These are phyloP conservation scores for Polia nebulosa DNA, from an alignment of 2,888 invertebrate species.

Conservation along the genomic window DNA sequence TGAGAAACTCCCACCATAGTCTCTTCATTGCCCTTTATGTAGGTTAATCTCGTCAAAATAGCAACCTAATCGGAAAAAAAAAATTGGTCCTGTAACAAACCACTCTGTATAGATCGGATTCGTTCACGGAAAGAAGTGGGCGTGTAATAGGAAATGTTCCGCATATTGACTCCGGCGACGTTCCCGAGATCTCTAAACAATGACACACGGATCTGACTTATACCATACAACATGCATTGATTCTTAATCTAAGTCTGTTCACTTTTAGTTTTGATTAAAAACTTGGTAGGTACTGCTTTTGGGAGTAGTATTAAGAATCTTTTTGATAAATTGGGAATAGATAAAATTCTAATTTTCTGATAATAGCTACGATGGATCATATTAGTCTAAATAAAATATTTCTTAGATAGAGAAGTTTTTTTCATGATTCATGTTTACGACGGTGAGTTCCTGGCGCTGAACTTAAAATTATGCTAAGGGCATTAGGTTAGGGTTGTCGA, in stretches of 20 bases:
- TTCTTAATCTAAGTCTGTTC: conserved; percentile 64
- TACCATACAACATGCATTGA: conserved; percentile 64
- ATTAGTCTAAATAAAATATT: no score
- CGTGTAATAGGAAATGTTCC: conserved; percentile 91
- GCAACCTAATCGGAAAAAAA: not conserved
- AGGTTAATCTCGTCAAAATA: no score
- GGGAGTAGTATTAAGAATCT: not conserved
- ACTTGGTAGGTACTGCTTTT: not conserved
- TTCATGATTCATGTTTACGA: not conserved
- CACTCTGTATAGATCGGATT: conserved; percentile 76
- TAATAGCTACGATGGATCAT: not conserved
- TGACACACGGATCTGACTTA: conserved; percentile 80
- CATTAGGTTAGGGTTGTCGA: not conserved
- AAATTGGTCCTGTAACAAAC: conserved; percentile 27
- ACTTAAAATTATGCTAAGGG: conserved; percentile 6
- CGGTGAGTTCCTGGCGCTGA: not conserved
- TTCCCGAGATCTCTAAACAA: conserved; percentile 89
- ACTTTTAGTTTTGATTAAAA: conserved; percentile 55
- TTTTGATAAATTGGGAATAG: not conserved
- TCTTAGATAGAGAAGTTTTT: no score
- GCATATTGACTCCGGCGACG: conserved; percentile 90
- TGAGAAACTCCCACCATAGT: no score
- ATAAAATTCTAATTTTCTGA: not conserved
- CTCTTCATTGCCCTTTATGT: no score
- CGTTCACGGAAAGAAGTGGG: conserved; percentile 89